Percentiles rank a stretch among this genome's conserved stretches.
phyloP scores from a whole-genome alignment of 2,797 vertebrate species.

The Acanthopagrus latus region DNA sequence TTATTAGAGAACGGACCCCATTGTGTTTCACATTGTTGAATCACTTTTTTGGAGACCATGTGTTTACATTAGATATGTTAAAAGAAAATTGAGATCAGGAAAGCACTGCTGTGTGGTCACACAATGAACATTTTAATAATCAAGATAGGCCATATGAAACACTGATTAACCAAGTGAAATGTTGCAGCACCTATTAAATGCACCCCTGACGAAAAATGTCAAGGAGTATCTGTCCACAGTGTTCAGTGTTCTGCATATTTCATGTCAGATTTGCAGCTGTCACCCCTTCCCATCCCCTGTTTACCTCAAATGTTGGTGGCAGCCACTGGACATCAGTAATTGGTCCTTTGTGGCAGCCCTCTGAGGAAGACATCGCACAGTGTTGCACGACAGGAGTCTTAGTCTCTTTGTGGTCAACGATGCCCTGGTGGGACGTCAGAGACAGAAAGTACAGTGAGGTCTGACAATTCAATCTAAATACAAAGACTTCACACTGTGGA shows the following conservation, averaged over 20 bases:
- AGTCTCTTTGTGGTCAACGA: constrained; percentile 72
- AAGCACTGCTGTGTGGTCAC: constrained; percentile 11
- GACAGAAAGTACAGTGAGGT: constrained; percentile 57
- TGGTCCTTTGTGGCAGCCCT: constrained; percentile 86
- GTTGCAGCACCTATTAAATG: not conserved
- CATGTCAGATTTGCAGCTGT: constrained; percentile 11
- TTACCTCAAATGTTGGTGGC: constrained; percentile 89
- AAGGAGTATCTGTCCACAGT: not conserved
- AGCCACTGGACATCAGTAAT: constrained; percentile 94
- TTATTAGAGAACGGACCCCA: constrained; percentile 24
- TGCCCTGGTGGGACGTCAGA: constrained; percentile 69
- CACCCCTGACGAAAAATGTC: constrained; percentile 8
- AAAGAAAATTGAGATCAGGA: constrained; percentile 8
- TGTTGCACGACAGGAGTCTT: constrained; percentile 80
- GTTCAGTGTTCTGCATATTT: not conserved
- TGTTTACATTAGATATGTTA: constrained; percentile 63
- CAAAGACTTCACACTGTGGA: not conserved
- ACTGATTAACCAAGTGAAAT: constrained; percentile 7
- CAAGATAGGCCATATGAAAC: constrained; percentile 14
- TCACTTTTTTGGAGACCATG: not conserved
- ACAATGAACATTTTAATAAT: constrained; percentile 28
- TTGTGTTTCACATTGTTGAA: constrained; percentile 28
- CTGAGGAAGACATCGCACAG: constrained; percentile 87
- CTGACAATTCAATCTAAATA: constrained; percentile 32
- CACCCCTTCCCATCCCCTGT: constrained; percentile 14